Base-by-base conservation (phyloP, 2,888 invertebrate species). In the Oeneis ivallda region DNA sequence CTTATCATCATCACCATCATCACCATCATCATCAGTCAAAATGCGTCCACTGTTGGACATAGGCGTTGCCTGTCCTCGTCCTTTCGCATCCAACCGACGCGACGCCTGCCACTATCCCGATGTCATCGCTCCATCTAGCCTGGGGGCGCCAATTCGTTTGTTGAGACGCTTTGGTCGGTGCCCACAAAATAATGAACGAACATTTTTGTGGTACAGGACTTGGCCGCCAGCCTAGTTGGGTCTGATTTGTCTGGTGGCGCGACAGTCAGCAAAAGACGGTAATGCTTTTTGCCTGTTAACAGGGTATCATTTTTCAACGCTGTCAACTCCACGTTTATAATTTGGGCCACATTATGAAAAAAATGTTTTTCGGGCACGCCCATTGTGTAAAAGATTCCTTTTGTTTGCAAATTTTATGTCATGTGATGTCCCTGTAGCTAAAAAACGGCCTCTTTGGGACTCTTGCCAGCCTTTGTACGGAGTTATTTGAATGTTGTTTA, bases 261-360 rank as follows among this genome's bases (percentile, higher is more conserved):
- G 19, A 53, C 26, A 64, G 39, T 47, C 47, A 37, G 47, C 37
- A 65, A 70, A 62, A 68, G 68, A 61, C 64, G 63, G 62, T 70
- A 65, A 68, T 65, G 64, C 58, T 64, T 69, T 65, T 69, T 45
- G 50, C 62, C 39, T 50, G 59, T 62, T 49, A 67, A 62, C 64
- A 62, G 58, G 57, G 66, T 65, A 59, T 67, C 65, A 70, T 71
- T 71, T 71, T 70, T 71, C 71, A 71, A 62, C 56, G 67, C 70
- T 68, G 71, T 71, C 71, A 71, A 43, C 66, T 52, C 65, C 71
- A 71, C 62, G 68, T 63, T 67, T 64, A 68, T 67, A 67, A 70
- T 69, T 65, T 64, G 59, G 66, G 67, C 64, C 66, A 67, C 64
- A 57, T 70, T 50, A 50, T 50, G 26, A 62, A 65, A 69, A 69